Evolutionary conservation across 2,113 vertebrate species (phyloP).

Genomic region (Piaya cayana): DNA sequence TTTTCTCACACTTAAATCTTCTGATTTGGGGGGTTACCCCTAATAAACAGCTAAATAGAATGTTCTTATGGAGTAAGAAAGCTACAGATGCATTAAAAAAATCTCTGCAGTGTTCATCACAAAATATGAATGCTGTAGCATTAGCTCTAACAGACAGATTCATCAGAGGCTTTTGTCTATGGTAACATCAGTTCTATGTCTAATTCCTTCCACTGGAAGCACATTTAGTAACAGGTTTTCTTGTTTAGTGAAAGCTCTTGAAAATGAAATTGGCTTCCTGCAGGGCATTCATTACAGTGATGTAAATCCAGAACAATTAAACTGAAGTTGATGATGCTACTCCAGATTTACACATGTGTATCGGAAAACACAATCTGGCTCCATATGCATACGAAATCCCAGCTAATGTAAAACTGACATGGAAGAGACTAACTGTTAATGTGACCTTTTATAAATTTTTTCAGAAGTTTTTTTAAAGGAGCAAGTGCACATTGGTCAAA

Average conservation of each 20-base stretch:
- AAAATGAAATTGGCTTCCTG: slow-evolving; percentile 21
- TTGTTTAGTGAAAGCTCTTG: slow-evolving; percentile 24
- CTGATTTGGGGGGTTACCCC: background rate
- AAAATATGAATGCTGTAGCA: background rate
- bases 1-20: background rate
- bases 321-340: background rate
- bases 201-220: background rate
- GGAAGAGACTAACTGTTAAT: background rate
- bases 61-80: background rate
- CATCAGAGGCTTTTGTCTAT: slow-evolving; percentile 39
- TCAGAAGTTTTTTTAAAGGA: background rate
- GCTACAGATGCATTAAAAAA: background rate
- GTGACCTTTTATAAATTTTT: background rate
- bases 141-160: background rate
- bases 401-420: background rate
- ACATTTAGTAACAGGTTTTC: slow-evolving; percentile 14
- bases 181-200: background rate
- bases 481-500: background rate
- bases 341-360: background rate
- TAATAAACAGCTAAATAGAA: background rate
- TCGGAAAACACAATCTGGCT: background rate
- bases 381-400: background rate
- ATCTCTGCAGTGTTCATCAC: background rate
- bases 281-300: background rate
- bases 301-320: slow-evolving; percentile 27